Evolutionary conservation across 2,113 vertebrate genomes (phyloP), one percentile per base, ranked within the genome.

Genomic region (Limanda limanda): DNA sequence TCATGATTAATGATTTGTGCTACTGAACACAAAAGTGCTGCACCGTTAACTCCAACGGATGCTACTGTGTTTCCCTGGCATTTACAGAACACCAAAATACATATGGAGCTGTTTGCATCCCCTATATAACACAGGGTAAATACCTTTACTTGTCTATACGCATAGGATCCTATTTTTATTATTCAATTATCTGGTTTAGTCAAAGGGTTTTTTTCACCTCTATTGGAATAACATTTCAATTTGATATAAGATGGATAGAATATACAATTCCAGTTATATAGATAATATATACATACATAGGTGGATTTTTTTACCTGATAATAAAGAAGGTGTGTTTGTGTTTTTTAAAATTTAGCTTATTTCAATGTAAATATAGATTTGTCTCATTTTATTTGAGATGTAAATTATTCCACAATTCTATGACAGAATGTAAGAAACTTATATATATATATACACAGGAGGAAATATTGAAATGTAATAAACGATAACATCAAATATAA

Each of bases 1-100:
- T 96, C 96, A 98, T 99, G 98, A 99, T 99, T 99, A 99, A 99
- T 99, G 98, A 98, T 98, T 99, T 98, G 98, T 97, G 97, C 97
- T 98, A 93, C 93, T 95, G 95, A 97, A 98, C 96, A 98, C 97
- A 99, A 97, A 98, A 98, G 97, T 98, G 96, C 97, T 95, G 97
- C 97, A 95, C 96, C 95, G 97, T 98, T 99, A 99, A 98, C 97
- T 98, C 97, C 94, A 94, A 94, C 91, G 95, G 95, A 96, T 95
- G 96, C 95, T 92, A 89, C 89, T 93, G 96, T 95, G 92, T 97
- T 94, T 95, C 94, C 89, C 95, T 97, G 96, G 97, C 96, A 98
- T 99, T 99, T 98, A 96, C 95, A 94, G 95, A 95, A 94, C 91
- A 96, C 94, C 95, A 95, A 96, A 94, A 95, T 94, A 96, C 95